Percentiles rank a stretch among this genome's conserved stretches.
Conservation (phyloP, 2,888 invertebrate species). For the Pseudeuparius sepicola region DNA sequence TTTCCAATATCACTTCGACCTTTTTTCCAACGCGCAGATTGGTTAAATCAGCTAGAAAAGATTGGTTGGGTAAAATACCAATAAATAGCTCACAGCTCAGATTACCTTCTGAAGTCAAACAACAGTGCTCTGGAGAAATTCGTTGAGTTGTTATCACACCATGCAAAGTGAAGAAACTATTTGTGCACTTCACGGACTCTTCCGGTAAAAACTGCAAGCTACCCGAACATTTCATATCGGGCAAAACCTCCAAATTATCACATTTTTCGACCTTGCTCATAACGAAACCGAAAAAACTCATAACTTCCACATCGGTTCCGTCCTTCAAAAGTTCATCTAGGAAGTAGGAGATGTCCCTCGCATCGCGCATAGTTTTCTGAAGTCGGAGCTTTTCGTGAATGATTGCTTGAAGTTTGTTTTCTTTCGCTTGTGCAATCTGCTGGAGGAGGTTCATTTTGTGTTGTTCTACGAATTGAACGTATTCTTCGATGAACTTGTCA, state of each 20-base stretch:
- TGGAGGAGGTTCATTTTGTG: slow-evolving; percentile 32
- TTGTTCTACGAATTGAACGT: slow-evolving; percentile 46
- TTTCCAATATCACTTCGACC: slow-evolving; percentile 49
- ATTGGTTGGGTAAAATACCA: too few relatives aligned
- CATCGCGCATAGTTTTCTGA: slow-evolving; percentile 47
- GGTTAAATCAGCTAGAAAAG: slow-evolving; percentile 45
- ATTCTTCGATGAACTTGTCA: slow-evolving; percentile 54
- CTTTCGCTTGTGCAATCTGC: slow-evolving; percentile 32
- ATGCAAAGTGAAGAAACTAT: slow-evolving; percentile 42
- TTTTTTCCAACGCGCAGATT: slow-evolving; percentile 53
- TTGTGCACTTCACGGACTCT: slow-evolving; percentile 39
- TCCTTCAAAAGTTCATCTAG: slow-evolving; percentile 47
- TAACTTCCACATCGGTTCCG: slow-evolving; percentile 62
- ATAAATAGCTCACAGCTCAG: too few relatives aligned
- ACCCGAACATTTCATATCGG: slow-evolving; percentile 37
- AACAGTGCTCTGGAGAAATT: slow-evolving; percentile 50
- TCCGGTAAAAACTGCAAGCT: slow-evolving; percentile 46
- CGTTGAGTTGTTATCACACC: slow-evolving; percentile 54
- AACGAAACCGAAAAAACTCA: slow-evolving; percentile 55
- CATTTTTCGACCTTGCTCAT: slow-evolving; percentile 55
- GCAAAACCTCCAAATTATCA: slow-evolving; percentile 45
- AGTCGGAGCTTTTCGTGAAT: slow-evolving; percentile 39
- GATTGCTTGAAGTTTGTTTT: slow-evolving; percentile 37
- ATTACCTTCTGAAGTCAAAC: slow-evolving; percentile 48
- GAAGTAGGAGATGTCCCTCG: slow-evolving; percentile 51